phyloP scores from a whole-genome alignment of 2,113 vertebrate species.

The Mesitornis unicolor region DNA sequence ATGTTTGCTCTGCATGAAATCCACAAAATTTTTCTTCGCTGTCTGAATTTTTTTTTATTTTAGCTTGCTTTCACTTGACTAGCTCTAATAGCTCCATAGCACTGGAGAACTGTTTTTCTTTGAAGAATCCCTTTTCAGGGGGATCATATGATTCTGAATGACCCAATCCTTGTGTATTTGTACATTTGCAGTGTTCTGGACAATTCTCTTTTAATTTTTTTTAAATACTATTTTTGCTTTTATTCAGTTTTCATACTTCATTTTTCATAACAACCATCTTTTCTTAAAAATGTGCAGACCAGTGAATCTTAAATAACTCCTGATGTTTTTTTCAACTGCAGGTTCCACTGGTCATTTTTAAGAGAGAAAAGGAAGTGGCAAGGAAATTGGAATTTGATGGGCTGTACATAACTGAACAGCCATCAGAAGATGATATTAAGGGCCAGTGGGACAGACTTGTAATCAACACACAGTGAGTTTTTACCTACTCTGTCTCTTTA shows the following conservation, averaged over 20 bases:
- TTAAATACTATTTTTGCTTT: not conserved
- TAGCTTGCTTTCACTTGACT: not conserved
- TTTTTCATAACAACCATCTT: not conserved
- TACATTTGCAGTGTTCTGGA: not conserved
- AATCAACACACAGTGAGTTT: slow-evolving; percentile 95
- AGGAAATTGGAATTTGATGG: slow-evolving; percentile 96
- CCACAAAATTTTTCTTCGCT: not conserved
- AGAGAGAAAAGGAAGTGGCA: slow-evolving; percentile 95
- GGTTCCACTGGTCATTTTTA: slow-evolving; percentile 96
- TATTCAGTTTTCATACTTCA: not conserved
- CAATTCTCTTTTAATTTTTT: not conserved
- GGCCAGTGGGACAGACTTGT: slow-evolving; percentile 97
- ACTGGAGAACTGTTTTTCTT: not conserved
- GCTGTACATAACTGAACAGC: slow-evolving; percentile 95
- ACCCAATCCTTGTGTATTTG: not conserved
- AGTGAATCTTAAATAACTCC: not conserved
- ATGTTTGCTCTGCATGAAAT: not conserved
- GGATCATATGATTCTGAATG: not conserved
- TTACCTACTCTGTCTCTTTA: not conserved
- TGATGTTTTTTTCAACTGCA: slow-evolving; percentile 27
- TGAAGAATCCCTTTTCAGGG: not conserved
- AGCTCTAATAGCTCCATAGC: not conserved
- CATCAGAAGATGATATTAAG: slow-evolving; percentile 96
- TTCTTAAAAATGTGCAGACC: not conserved
- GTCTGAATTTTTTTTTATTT: not conserved